phyloP scores from a whole-genome alignment of 2,797 vertebrate species.

The Eremophila alpestris region DNA sequence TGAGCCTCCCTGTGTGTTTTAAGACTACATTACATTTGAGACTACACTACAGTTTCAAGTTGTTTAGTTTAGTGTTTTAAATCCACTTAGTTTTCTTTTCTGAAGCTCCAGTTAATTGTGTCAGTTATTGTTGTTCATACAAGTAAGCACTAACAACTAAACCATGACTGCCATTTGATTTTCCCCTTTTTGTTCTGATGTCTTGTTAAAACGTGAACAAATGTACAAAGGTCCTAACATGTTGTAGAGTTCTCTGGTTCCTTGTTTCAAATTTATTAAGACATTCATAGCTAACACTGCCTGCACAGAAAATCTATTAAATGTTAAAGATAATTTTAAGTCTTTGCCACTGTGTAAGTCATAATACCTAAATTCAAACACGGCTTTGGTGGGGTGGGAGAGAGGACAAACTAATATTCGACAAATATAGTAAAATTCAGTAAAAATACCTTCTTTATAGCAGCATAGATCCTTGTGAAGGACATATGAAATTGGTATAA shows the following conservation, averaged over 20 bases:
- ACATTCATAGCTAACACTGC: neutral
- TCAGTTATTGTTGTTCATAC: neutral
- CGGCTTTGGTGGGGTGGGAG: fast-evolving
- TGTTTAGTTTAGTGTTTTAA: neutral
- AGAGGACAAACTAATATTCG: neutral
- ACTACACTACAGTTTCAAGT: neutral
- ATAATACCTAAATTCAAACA: neutral
- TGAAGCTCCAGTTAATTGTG: neutral
- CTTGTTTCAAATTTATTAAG: neutral
- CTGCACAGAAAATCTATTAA: neutral
- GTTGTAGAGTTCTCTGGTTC: neutral
- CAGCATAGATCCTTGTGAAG: neutral
- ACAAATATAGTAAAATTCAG: neutral
- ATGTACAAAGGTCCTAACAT: neutral
- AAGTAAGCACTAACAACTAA: neutral
- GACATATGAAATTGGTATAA: neutral
- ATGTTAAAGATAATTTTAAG: neutral
- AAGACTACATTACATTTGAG: neutral
- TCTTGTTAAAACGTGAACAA: neutral
- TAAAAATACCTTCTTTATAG: neutral
- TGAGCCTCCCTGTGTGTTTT: neutral
- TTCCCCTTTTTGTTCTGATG: neutral
- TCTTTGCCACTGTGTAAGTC: neutral
- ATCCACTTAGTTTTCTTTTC: neutral
- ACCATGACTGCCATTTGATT: neutral